Evolutionary conservation across 2,797 vertebrate species (phyloP).

Genomic region (Propithecus perrieri): DNA sequence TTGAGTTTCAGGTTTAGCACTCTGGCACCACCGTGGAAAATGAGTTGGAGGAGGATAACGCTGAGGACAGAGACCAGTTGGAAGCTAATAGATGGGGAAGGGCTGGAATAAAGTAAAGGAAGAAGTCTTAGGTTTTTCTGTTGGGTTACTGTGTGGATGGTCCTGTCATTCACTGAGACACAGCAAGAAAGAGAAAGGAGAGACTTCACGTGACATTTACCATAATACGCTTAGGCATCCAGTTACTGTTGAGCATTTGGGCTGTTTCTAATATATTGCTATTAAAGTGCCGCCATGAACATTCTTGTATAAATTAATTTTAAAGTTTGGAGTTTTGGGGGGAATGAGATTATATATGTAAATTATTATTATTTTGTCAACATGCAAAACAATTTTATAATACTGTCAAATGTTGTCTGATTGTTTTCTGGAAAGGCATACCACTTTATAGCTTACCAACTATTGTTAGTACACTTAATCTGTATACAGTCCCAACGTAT

Average conservation of each 20-base stretch:
- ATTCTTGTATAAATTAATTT: background rate
- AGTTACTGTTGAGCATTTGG: background rate
- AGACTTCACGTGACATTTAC: rapidly evolving
- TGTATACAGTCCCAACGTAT: background rate
- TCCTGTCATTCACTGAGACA: background rate
- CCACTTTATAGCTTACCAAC: background rate
- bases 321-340: background rate
- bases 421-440: background rate
- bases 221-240: too few species aligned
- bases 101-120: background rate
- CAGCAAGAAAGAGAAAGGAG: background rate
- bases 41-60: background rate
- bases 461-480: background rate
- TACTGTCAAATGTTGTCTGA: background rate
- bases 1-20: background rate
- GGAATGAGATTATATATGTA: background rate
- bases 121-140: background rate
- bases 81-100: background rate
- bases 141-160: background rate
- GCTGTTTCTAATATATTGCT: background rate
- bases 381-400: background rate
- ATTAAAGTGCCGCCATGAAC: background rate
- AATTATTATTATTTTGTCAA: background rate
- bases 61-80: background rate
- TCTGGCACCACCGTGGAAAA: background rate